phyloP scores from a whole-genome alignment of 2,113 vertebrate species.

The Coreoperca whiteheadi region DNA sequence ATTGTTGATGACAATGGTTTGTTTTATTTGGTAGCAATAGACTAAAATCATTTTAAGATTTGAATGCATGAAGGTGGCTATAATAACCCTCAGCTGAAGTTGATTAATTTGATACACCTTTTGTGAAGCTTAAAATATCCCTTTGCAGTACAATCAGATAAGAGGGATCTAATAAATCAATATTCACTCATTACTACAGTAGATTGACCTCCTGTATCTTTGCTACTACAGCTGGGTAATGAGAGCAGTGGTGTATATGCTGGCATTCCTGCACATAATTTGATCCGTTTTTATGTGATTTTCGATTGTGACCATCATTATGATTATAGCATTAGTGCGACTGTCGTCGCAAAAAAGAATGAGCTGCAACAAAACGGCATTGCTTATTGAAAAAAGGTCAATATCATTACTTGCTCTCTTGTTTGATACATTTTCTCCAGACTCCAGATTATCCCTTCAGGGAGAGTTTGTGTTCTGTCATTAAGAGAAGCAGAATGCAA shows the following conservation, averaged over 20 bases:
- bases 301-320: slow-evolving; percentile 36
- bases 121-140: slow-evolving; percentile 78
- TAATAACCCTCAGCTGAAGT: slow-evolving; percentile 62
- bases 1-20: slow-evolving; percentile 20
- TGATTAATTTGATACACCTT: slow-evolving; percentile 81
- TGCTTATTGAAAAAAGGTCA: slow-evolving; percentile 24
- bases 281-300: slow-evolving; percentile 37
- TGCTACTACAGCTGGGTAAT: slow-evolving; percentile 42
- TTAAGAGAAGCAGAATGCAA: slow-evolving; percentile 36
- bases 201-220: slow-evolving; percentile 60
- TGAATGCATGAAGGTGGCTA: slow-evolving; percentile 33
- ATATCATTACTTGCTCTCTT: neutral
- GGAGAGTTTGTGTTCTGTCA: slow-evolving; percentile 7
- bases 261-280: slow-evolving; percentile 48
- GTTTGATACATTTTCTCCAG: slow-evolving; percentile 31
- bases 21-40: slow-evolving; percentile 9
- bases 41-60: slow-evolving; percentile 43
- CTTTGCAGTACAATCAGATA: slow-evolving; percentile 75
- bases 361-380: slow-evolving; percentile 9
- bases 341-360: neutral
- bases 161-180: slow-evolving; percentile 78
- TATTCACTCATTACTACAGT: slow-evolving; percentile 80
- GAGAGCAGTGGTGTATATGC: slow-evolving; percentile 35
- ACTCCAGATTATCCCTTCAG: slow-evolving; percentile 19
- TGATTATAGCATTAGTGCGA: slow-evolving; percentile 4